These are phyloP conservation scores for Axinella damicornis DNA, from an alignment of 37 sponge, comb jelly and placozoan genomes.

Conservation along the genomic window DNA sequence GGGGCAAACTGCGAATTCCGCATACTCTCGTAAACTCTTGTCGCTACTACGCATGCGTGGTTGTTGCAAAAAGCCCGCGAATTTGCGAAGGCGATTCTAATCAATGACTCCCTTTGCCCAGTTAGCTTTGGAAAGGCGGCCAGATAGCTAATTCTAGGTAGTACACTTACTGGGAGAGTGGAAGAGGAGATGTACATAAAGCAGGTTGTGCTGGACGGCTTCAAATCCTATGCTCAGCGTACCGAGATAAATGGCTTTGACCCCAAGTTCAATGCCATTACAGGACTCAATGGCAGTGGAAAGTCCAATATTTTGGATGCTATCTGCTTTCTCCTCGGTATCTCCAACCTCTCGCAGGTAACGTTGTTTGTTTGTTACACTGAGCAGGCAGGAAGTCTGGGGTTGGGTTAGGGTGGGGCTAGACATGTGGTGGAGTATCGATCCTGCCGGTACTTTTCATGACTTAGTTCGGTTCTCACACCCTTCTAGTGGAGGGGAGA, in stretches of 20 bases:
- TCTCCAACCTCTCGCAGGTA: constrained; percentile 97
- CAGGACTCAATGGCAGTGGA: constrained; percentile 98
- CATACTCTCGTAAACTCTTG: background rate
- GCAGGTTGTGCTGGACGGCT: constrained; percentile 94
- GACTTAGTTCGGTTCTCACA: too few relatives aligned
- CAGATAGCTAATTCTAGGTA: too few relatives aligned
- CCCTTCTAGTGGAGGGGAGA: too few relatives aligned
- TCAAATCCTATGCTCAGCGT: constrained; percentile 98
- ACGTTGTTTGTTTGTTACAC: too few relatives aligned
- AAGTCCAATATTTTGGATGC: constrained; percentile 98
- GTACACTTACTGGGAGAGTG: background rate
- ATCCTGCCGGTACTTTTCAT: too few relatives aligned
- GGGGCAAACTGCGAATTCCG: constrained; percentile 19
- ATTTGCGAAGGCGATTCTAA: background rate
- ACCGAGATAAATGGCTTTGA: constrained; percentile 94
- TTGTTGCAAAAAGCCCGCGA: constrained; percentile 23
- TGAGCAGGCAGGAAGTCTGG: too few relatives aligned
- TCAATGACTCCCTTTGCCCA: background rate
- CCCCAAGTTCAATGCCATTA: constrained; percentile 96
- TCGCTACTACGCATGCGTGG: constrained; percentile 70
- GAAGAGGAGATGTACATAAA: constrained; percentile 87
- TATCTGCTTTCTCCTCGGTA: constrained; percentile 97
- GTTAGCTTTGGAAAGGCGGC: too few relatives aligned
- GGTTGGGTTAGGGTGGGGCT: too few relatives aligned
- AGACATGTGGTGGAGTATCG: too few relatives aligned